Evolutionary conservation across 2,888 invertebrate species (phyloP).

Genomic region (Callimorpha dominula): DNA sequence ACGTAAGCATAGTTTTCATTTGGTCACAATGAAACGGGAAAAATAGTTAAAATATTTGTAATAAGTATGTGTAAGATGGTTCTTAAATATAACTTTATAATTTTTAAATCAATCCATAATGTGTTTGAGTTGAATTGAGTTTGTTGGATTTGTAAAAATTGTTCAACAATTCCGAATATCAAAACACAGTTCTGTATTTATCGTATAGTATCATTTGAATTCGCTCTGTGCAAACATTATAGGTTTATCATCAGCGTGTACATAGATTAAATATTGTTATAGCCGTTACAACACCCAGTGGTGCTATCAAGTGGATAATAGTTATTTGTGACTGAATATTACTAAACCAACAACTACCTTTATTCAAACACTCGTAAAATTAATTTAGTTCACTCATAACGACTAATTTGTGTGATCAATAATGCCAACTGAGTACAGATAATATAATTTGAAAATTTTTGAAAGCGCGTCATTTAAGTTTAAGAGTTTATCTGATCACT

Average conservation of each 20-base stretch:
- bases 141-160: background rate
- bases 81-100: too few species aligned
- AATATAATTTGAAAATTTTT: background rate
- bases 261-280: slow-evolving; percentile 1
- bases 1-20: background rate
- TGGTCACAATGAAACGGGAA: background rate
- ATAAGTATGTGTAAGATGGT: too few species aligned
- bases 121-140: too few species aligned
- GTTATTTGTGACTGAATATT: slow-evolving; percentile 5
- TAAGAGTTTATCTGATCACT: too few species aligned
- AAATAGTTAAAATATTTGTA: too few species aligned
- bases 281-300: slow-evolving; percentile 5
- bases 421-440: background rate
- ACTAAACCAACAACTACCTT: background rate
- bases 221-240: background rate
- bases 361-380: slow-evolving; percentile 11
- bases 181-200: background rate
- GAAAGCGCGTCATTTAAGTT: background rate
- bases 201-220: background rate
- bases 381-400: slow-evolving; percentile 4
- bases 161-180: background rate
- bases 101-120: too few species aligned
- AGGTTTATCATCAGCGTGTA: background rate
- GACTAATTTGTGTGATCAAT: background rate
- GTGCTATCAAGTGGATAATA: slow-evolving; percentile 16